These are phyloP conservation scores for Mesorhabditis spiculigera DNA, from an alignment of 2,888 invertebrate species.

Conservation along the genomic window DNA sequence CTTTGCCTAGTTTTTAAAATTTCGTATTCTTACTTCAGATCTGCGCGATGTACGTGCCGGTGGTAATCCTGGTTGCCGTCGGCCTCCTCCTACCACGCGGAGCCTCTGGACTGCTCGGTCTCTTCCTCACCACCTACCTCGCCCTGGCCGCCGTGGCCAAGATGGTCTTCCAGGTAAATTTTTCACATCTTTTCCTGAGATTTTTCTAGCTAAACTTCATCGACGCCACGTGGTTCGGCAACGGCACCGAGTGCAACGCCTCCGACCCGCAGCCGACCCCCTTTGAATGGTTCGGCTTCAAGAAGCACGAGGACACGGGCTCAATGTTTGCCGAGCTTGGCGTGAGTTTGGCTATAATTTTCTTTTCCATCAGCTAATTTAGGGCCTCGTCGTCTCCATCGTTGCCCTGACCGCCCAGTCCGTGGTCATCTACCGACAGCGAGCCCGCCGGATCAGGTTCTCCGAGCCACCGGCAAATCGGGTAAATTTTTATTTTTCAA, in stretches of 20 bases:
- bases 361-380: constrained; percentile 19
- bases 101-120: constrained; percentile 31
- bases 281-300: constrained; percentile 68
- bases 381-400: constrained; percentile 69
- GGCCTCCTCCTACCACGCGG: constrained; percentile 52
- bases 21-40: constrained; percentile 51
- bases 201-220: constrained; percentile 73
- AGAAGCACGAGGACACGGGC: neutral
- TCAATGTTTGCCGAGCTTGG: neutral
- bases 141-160: constrained; percentile 71
- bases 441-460: constrained; percentile 30
- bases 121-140: constrained; percentile 44
- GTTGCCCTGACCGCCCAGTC: constrained; percentile 81
- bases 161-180: constrained; percentile 82
- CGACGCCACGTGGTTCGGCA: constrained; percentile 57
- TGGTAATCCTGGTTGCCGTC: constrained; percentile 60
- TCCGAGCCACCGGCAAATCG: constrained; percentile 26
- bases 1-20: neutral
- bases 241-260: neutral
- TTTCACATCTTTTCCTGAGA: neutral
- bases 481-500: neutral
- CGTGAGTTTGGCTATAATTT: neutral
- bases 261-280: constrained; percentile 63
- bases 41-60: constrained; percentile 61
- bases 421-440: constrained; percentile 63